Percentiles rank a stretch among this genome's conserved stretches.
These are phyloP conservation scores for Polydesmus complanatus DNA, from an alignment of 2,888 invertebrate genomes.

Conservation along the genomic window DNA sequence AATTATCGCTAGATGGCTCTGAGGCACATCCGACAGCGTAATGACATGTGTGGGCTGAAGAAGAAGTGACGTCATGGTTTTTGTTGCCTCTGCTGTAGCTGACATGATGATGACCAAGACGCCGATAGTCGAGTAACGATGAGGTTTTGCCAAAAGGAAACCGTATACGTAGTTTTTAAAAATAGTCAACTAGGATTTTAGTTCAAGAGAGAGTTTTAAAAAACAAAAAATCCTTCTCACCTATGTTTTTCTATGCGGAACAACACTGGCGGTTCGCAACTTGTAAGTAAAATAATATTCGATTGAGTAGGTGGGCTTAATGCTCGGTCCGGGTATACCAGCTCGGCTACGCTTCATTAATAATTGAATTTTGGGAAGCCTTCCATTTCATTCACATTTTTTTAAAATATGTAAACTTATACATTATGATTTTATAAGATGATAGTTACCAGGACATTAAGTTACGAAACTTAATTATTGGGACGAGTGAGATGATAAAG, in stretches of 20 bases:
- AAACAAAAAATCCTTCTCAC: not conserved
- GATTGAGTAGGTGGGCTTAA: not conserved
- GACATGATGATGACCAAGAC: not conserved
- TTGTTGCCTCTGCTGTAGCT: too few relatives aligned
- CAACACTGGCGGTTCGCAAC: not conserved
- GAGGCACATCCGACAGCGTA: too few relatives aligned
- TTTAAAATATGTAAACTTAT: too few relatives aligned
- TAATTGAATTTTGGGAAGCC: too few relatives aligned
- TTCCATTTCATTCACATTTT: too few relatives aligned
- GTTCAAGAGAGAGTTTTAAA: not conserved
- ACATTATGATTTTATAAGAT: too few relatives aligned
- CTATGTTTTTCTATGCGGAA: not conserved
- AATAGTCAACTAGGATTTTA: not conserved
- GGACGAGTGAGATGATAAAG: too few relatives aligned
- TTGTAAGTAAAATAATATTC: not conserved
- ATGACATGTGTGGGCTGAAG: not conserved
- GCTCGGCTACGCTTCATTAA: too few relatives aligned
- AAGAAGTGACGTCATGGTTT: not conserved
- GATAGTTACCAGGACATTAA: too few relatives aligned
- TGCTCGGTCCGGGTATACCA: too few relatives aligned
- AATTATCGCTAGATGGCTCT: too few relatives aligned
- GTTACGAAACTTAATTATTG: too few relatives aligned
- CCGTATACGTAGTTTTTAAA: not conserved
- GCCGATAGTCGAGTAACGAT: not conserved
- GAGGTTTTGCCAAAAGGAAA: not conserved